phyloP scores from a whole-genome alignment of 2,888 invertebrate genomes.

The Noctuana brunneofusca region DNA sequence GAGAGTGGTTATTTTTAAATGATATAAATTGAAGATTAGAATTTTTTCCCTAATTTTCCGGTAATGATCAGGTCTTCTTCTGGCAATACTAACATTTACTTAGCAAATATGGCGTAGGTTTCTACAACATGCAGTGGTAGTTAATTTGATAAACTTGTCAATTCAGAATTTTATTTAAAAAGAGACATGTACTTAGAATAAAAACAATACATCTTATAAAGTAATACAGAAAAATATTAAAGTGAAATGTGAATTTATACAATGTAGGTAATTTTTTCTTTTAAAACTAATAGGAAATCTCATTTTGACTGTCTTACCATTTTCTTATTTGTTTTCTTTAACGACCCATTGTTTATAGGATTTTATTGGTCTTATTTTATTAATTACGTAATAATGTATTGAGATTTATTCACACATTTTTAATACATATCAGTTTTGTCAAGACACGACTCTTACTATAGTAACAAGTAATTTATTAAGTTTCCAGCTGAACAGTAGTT shows the following conservation, averaged over 20 bases:
- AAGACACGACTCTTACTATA: slow-evolving; percentile 48
- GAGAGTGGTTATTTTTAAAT: too few relatives aligned
- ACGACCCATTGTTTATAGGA: slow-evolving; percentile 48
- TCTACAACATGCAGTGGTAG: slow-evolving; percentile 74
- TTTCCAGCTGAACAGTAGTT: neutral
- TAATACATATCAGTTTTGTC: slow-evolving; percentile 52
- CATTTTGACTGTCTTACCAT: slow-evolving; percentile 48
- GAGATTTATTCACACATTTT: slow-evolving; percentile 33
- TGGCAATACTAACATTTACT: slow-evolving; percentile 54
- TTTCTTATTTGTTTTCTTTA: slow-evolving; percentile 54
- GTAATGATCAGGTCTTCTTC: neutral
- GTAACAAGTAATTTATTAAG: slow-evolving; percentile 16
- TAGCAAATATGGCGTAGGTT: slow-evolving; percentile 78
- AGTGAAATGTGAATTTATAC: slow-evolving; percentile 76
- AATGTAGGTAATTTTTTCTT: slow-evolving; percentile 69
- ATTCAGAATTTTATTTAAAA: slow-evolving; percentile 59
- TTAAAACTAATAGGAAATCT: slow-evolving; percentile 54
- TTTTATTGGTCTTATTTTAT: slow-evolving; percentile 24
- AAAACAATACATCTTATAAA: slow-evolving; percentile 51
- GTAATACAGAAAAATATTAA: slow-evolving; percentile 55
- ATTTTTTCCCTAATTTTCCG: neutral
- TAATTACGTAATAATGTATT: slow-evolving; percentile 39
- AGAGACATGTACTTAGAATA: slow-evolving; percentile 66
- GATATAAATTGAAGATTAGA: too few relatives aligned
- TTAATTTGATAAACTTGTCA: slow-evolving; percentile 69